Base-by-base conservation (phyloP, 1,140 invertebrate species). In the Drosophila nasuta region DNA sequence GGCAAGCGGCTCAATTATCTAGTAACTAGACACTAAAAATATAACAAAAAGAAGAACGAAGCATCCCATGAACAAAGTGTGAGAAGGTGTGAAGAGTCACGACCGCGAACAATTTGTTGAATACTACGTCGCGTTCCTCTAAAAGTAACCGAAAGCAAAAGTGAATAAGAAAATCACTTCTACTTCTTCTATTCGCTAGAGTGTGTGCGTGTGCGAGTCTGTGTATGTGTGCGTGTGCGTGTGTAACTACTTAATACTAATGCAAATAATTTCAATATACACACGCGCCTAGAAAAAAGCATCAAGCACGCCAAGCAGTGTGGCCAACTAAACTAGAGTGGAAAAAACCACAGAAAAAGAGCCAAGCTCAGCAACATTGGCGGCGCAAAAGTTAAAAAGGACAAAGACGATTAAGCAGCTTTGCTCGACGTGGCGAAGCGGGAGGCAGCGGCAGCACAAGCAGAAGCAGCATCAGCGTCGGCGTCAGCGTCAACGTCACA, bases 41-140 rank as follows among this genome's bases (percentile, higher is more conserved):
- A 25, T 33, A 38, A 38, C 3, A 38, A 77, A 89, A 75, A 60
- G 63, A 54, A 41, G 38, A 63, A 76, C 52, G 70, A 64, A 82
- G 62, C 52, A 59, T 52, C 45, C 17, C 57, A 58, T 45, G 48
- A 60, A 62, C 10, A 64, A 48, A 45, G 54, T 41, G 65, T 52
- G 74, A 78, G 63, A 69, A 70, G 69, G 62, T 63, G 70, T 82
- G 63, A 81, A 67, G 64, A 78, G 68, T 60, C 67, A 75, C 68
- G 77, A 89, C 81, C 81, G 74, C 77, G 71, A 88, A 89, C 83
- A 88, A 88, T 86, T 88, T 88, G 85, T 88, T 88, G 85, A 88
- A 88, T 88, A 81, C 77, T 58, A 68, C 51, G 45, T 68, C 48
- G 38, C 66, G 20, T 25, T 10, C 8, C 8, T 10, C 33, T 35